Percentiles rank a stretch among this genome's conserved stretches.
Evolutionary conservation across 1,140 invertebrate species (phyloP).

Genomic region (Anoplolepis gracilipes): DNA sequence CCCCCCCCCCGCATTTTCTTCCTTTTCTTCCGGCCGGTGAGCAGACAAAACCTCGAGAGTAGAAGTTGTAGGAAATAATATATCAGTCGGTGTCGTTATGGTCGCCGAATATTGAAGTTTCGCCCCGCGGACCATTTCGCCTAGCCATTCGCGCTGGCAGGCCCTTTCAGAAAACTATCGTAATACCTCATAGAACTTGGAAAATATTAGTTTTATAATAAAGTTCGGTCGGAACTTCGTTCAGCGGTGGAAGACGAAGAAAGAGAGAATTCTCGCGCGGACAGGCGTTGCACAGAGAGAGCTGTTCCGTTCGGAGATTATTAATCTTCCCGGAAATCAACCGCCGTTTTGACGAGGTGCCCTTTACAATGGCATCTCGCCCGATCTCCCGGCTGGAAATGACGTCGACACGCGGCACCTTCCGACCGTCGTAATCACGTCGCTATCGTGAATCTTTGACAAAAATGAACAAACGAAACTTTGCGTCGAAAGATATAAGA

Average conservation of each 20-base stretch:
- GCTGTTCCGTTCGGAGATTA: slow-evolving; percentile 67
- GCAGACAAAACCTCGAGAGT: slow-evolving; percentile 72
- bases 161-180: slow-evolving; percentile 79
- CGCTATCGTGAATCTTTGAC: not conserved
- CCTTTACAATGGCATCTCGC: slow-evolving; percentile 55
- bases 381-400: slow-evolving; percentile 38
- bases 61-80: slow-evolving; percentile 81
- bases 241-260: not conserved
- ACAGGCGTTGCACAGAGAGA: not conserved
- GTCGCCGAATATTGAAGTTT: slow-evolving; percentile 82
- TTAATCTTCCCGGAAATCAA: slow-evolving; percentile 74
- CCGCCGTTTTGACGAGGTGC: slow-evolving; percentile 70
- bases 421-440: slow-evolving; percentile 15
- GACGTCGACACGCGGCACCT: slow-evolving; percentile 44
- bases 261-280: not conserved
- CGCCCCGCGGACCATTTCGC: slow-evolving; percentile 72
- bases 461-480: not conserved
- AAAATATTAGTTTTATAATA: slow-evolving; percentile 81
- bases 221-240: slow-evolving; percentile 74
- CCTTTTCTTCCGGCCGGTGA: slow-evolving; percentile 38
- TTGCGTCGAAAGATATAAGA: not conserved
- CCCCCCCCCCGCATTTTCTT: slow-evolving; percentile 40
- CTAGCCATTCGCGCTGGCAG: slow-evolving; percentile 71
- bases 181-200: slow-evolving; percentile 79
- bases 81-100: slow-evolving; percentile 81